Evolutionary conservation across 2,797 vertebrate species (phyloP).

Genomic region (Xiphorhynchus erythropygius): DNA sequence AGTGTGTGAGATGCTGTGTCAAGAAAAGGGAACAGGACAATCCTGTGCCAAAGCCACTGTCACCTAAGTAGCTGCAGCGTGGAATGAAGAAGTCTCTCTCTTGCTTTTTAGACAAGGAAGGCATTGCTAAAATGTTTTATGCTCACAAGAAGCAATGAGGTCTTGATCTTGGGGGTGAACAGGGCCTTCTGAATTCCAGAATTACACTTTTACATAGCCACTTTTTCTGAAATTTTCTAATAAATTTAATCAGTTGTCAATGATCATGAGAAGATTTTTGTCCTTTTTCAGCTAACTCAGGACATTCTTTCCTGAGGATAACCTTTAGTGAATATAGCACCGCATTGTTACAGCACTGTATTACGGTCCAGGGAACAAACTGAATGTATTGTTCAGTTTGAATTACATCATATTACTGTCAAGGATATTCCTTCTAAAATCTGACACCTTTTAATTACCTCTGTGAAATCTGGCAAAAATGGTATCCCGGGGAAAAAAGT

Average conservation of each 20-base stretch:
- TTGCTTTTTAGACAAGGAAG: background rate
- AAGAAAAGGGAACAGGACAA: background rate
- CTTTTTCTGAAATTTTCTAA: background rate
- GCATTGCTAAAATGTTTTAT: background rate
- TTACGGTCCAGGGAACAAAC: conserved; percentile 20
- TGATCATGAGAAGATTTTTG: background rate
- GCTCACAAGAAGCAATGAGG: background rate
- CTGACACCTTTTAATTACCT: conserved; percentile 67
- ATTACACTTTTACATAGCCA: background rate
- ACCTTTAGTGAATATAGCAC: conserved; percentile 1
- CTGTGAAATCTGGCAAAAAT: conserved; percentile 23
- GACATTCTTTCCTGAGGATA: background rate
- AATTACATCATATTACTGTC: conserved; percentile 57
- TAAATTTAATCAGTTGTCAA: background rate
- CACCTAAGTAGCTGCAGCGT: background rate
- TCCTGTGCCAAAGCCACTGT: background rate
- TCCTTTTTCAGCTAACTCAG: background rate
- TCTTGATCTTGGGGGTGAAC: background rate
- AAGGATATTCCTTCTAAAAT: conserved; percentile 47
- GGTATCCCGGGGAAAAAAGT: background rate
- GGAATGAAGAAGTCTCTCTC: background rate
- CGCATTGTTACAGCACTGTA: background rate
- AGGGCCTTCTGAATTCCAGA: background rate
- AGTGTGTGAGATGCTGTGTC: background rate
- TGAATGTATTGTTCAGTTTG: conserved; percentile 3